Percentiles rank a stretch among this genome's conserved stretches.
These are phyloP conservation scores for Graptemys geographica DNA, from an alignment of 2,797 vertebrate species.

Conservation along the genomic window DNA sequence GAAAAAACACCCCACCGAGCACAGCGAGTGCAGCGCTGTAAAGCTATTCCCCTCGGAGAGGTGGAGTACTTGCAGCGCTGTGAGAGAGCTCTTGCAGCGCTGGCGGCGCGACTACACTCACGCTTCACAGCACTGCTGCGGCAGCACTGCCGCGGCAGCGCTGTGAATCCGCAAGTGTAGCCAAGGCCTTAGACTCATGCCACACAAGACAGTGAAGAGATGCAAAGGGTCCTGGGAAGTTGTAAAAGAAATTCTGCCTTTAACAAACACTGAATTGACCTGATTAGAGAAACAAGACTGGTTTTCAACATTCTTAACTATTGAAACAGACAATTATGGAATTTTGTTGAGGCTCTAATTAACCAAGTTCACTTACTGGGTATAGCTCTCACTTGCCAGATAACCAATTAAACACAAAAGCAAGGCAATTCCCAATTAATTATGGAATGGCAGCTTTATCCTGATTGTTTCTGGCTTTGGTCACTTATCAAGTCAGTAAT, in stretches of 20 bases:
- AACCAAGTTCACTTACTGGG: neutral
- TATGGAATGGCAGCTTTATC: neutral
- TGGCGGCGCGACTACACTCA: too few species aligned
- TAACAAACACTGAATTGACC: neutral
- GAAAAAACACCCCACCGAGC: too few species aligned
- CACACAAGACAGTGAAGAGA: neutral
- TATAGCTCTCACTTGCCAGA: neutral
- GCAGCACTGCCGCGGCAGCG: too few species aligned
- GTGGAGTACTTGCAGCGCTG: too few species aligned
- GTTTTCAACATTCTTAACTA: neutral
- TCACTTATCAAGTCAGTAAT: neutral
- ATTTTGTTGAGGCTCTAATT: neutral
- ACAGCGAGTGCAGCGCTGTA: too few species aligned
- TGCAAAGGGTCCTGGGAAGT: neutral
- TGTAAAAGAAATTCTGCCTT: neutral
- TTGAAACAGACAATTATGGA: neutral
- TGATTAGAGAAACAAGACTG: neutral
- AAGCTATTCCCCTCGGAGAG: too few species aligned
- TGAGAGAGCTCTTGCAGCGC: too few species aligned
- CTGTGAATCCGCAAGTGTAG: too few species aligned
- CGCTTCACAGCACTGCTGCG: too few species aligned
- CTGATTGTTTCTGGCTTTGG: neutral
- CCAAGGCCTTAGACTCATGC: neutral
- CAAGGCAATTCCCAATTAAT: neutral
- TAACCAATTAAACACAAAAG: neutral